phyloP scores from a whole-genome alignment of 2,113 vertebrate genomes.

The Heloderma charlesbogerti region DNA sequence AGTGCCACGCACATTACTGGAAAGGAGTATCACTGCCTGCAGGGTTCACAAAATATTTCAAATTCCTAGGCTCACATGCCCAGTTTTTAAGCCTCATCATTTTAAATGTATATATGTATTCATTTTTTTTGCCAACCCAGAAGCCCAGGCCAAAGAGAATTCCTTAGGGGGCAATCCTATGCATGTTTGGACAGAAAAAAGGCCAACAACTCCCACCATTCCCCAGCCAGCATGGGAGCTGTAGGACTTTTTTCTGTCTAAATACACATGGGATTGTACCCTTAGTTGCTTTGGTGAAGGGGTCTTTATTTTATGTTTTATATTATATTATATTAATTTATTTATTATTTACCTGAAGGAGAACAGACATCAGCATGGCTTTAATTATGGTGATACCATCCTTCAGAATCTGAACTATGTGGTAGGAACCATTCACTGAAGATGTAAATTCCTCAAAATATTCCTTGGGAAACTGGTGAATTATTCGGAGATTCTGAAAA shows the following conservation, averaged over 20 bases:
- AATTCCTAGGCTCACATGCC: background rate
- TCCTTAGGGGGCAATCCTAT: background rate
- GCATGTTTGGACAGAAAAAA: no score
- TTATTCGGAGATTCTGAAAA: slow-evolving; percentile 68
- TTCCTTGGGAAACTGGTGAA: slow-evolving; percentile 32
- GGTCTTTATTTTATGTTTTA: background rate
- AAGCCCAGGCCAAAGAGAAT: background rate
- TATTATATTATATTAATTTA: no score
- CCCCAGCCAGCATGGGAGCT: no score
- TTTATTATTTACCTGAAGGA: slow-evolving; percentile 60
- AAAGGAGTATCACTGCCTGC: background rate
- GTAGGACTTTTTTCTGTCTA: no score
- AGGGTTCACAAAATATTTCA: background rate
- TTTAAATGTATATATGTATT: background rate
- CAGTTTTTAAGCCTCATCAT: background rate
- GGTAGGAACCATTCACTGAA: slow-evolving; percentile 68
- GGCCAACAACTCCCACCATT: no score
- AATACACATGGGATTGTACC: no score
- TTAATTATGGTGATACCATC: slow-evolving; percentile 61
- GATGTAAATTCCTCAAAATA: slow-evolving; percentile 64
- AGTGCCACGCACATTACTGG: background rate
- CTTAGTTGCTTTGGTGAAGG: background rate
- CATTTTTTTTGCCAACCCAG: background rate
- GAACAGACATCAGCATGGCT: slow-evolving; percentile 57
- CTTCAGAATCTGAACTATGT: slow-evolving; percentile 57